Percentiles rank a stretch among this genome's conserved stretches.
Evolutionary conservation across 2,797 vertebrate species (phyloP).

Genomic region (Hemitrygon akajei): DNA sequence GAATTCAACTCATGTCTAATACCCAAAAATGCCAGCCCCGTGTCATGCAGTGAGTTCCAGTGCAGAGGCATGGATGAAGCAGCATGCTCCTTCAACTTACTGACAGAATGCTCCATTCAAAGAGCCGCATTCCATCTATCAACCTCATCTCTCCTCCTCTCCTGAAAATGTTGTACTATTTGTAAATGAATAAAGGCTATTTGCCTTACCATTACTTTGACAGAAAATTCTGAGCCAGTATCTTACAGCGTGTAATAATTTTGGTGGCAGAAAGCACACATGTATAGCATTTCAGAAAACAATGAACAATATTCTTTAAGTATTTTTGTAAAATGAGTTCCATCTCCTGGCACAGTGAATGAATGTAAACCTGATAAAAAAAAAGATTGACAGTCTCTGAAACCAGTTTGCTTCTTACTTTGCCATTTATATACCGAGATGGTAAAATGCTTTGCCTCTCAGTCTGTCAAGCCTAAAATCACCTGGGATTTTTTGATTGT

Average conservation of each 20-base stretch:
- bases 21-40: background rate
- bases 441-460: background rate
- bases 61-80: background rate
- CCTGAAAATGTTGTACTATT: background rate
- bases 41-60: background rate
- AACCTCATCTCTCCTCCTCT: too few species aligned
- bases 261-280: background rate
- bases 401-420: background rate
- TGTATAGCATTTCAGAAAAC: background rate
- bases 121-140: background rate
- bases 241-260: background rate
- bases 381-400: background rate
- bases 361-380: background rate
- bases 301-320: background rate
- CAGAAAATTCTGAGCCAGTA: background rate
- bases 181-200: background rate
- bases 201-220: background rate
- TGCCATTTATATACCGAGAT: background rate
- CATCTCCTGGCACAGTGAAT: background rate
- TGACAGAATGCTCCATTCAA: background rate
- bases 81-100: too few species aligned
- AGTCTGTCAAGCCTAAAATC: conserved; percentile 1
- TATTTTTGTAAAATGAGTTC: background rate
- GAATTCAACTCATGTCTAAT: background rate
- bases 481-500: background rate